Evolutionary conservation across 2,888 invertebrate genomes (phyloP), one percentile per base, ranked within the genome.

Genomic region (Epinotia nisella): DNA sequence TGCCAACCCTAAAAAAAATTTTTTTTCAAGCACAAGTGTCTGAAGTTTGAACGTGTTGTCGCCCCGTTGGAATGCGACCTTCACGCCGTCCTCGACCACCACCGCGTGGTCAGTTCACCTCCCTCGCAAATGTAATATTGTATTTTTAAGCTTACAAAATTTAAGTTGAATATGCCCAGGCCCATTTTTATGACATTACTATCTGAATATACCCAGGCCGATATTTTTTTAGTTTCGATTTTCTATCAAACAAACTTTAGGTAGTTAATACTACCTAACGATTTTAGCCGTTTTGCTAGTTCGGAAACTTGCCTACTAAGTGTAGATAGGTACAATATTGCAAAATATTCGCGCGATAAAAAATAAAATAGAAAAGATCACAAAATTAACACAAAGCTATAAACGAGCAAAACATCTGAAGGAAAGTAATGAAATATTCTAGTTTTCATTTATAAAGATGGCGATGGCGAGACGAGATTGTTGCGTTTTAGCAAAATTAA

Each of bases 51-150:
- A 85, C 78, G 81, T 78, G 76, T 78, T 74, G 68, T 62, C 59
- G 75, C 72, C 76, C 73, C 78, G 78, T 74, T 71, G 86, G 90
- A 89, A 89, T 90, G 85, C 83, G 87, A 89, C 90, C 91, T 90
- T 90, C 87, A 78, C 76, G 59, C 59, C 82, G 88, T 86, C 89
- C 89, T 89, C 41, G 69, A 73, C 58, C 59, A 66, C 15, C 7
- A 19, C 19, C 35, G 29, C 13, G 51, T 19, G 49, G n/a, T 51
- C 17, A 35, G 19, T 39, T 35, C 19, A 19, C 29, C 51, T 49
- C 51, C 51, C 17, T 19, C 51, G 17, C 10, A 53, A 53, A 64
- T 21, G 17, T 53, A 2, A 39, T 9, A 58, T 29, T 29, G 1
- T 4, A 58, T 29, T n/a, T n/a, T 58, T 58, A 10, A 56, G 13